Conservation (phyloP, 2,797 vertebrate genomes). For the Myotis myotis region DNA sequence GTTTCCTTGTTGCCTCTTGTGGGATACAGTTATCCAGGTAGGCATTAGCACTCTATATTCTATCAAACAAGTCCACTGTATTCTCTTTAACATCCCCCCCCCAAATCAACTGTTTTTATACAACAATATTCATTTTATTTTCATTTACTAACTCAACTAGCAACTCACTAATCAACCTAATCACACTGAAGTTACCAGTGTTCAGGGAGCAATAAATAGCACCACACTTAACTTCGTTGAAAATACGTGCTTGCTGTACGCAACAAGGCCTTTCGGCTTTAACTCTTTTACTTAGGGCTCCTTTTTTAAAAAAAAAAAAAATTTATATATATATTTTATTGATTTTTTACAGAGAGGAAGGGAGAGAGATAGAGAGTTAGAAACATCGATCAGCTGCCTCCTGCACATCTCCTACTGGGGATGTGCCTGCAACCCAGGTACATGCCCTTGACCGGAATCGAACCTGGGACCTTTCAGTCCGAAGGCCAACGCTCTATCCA, state of each 20-base stretch:
- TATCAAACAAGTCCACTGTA: background rate
- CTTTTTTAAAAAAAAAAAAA: background rate
- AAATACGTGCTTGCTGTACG: background rate
- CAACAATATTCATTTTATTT: background rate
- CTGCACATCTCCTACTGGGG: too few species aligned
- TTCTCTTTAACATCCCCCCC: background rate
- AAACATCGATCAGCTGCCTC: too few species aligned
- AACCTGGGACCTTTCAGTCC: too few species aligned
- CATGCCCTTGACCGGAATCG: too few species aligned
- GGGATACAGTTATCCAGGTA: background rate
- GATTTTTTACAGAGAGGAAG: too few species aligned
- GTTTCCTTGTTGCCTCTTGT: background rate
- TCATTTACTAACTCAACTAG: background rate
- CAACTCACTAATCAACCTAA: conserved; percentile 12
- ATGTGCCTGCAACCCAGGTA: too few species aligned
- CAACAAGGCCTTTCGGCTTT: background rate
- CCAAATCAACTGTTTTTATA: background rate
- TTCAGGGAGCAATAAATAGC: background rate
- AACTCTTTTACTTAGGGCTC: background rate
- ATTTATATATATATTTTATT: too few species aligned
- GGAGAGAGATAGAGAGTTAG: too few species aligned
- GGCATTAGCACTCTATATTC: background rate
- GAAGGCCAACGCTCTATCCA: too few species aligned
- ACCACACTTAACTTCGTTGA: background rate
- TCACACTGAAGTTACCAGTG: background rate